Evolutionary conservation across 1,140 invertebrate species (phyloP), one percentile per base, ranked within the genome.

Genomic region (Hormaphis cornu): DNA sequence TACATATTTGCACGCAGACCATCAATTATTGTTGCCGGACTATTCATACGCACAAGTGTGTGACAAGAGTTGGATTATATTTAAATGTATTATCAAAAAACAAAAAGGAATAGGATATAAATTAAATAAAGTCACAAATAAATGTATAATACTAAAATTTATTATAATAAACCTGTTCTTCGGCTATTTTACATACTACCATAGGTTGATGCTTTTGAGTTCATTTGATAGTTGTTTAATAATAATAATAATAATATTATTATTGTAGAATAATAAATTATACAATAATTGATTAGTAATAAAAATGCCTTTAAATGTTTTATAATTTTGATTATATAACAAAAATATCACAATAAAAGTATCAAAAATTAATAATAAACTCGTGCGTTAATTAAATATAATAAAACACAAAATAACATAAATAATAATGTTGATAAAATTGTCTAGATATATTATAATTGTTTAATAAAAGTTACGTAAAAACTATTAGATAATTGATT

Each of bases 81-180:
- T 37, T 40, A 40, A 40, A 58, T 40, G 35, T 40, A n/a, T n/a
- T n/a, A n/a, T 58, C 22, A 37, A 22, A 54, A 33, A 56, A 56
- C 22, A 14, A 40, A 58, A 56, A 37, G 33, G 35, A 56, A 56
- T 24, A 10, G 6, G 33, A 40, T 58, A 40, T 40, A 58, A 58
- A 58, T 20, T 37, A 14, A 58, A 58, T 58, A 37, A 40, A 37
- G 33, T 40, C 33, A 56, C 20, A 40, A 18, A 40, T 58, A 40
- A 24, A 7, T n/a, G n/a, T n/a, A 22, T 40, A 37, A 7, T 56
- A 56, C 37, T 35, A 54, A 54, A 18, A 37, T 58, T 16, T 58
- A 58, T 58, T 58, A 58, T 37, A 37, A 37, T 56, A 20, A 58
- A 58, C 54, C 54, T 58, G 54, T 58, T 58, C 6, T 54, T n/a